Conservation (phyloP, 2,888 invertebrate species). For the Atherix ibis region DNA sequence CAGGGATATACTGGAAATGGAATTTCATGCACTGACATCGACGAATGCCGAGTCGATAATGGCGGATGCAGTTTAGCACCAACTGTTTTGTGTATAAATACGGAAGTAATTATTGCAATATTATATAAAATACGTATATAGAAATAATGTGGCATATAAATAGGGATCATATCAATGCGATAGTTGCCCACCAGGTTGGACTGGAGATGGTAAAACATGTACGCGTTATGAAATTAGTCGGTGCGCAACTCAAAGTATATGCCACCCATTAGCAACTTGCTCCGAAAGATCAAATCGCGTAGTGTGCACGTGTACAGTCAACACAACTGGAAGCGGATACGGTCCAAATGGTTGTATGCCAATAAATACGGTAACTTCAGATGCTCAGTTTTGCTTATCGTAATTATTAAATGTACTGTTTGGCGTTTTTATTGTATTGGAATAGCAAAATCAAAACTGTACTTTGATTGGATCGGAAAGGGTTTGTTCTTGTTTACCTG, state of each 20-base stretch:
- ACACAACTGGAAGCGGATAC: constrained; percentile 67
- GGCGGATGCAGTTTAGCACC: constrained; percentile 81
- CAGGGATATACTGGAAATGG: constrained; percentile 78
- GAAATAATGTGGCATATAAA: neutral
- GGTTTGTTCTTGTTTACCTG: constrained; percentile 23
- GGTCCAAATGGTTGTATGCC: constrained; percentile 59
- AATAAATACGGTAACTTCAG: constrained; percentile 36
- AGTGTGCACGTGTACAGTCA: constrained; percentile 61
- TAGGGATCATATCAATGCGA: constrained; percentile 77
- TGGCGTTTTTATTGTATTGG: too few relatives aligned
- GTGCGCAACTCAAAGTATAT: constrained; percentile 36
- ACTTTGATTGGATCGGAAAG: too few relatives aligned
- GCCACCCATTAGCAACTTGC: constrained; percentile 69
- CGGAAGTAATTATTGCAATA: constrained; percentile 35
- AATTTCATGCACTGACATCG: constrained; percentile 66
- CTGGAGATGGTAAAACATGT: constrained; percentile 70
- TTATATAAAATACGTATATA: neutral
- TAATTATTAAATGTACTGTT: too few relatives aligned
- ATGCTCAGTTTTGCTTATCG: too few relatives aligned
- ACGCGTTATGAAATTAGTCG: constrained; percentile 16
- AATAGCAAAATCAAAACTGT: too few relatives aligned
- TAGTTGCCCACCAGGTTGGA: constrained; percentile 72
- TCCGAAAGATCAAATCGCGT: constrained; percentile 48
- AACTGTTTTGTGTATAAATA: constrained; percentile 73
- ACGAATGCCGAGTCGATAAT: constrained; percentile 70